phyloP scores from a whole-genome alignment of 2,797 vertebrate species.

The Paedocypris micromegethes region DNA sequence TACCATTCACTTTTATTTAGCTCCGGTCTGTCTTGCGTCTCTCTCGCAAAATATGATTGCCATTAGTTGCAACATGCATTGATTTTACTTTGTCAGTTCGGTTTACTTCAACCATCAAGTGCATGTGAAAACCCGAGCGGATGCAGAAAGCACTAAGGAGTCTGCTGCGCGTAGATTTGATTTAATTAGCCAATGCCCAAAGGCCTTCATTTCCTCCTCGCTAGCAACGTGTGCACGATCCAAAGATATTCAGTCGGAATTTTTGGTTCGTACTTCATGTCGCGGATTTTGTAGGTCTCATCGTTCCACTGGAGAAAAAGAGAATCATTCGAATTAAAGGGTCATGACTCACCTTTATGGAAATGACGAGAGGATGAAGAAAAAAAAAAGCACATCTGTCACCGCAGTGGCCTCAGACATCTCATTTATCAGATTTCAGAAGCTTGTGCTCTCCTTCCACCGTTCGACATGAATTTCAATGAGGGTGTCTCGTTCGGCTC shows the following conservation, averaged over 20 bases:
- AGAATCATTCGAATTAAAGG: constrained; percentile 34
- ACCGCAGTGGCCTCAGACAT: constrained; percentile 32
- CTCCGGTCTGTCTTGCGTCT: not conserved
- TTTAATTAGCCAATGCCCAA: constrained; percentile 30
- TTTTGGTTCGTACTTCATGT: constrained; percentile 16
- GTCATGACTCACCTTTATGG: constrained; percentile 55
- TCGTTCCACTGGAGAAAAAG: constrained; percentile 22
- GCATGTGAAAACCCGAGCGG: constrained; percentile 6
- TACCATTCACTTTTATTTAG: not conserved
- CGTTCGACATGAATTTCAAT: constrained; percentile 39
- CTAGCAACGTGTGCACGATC: not conserved
- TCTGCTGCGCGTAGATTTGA: constrained; percentile 10
- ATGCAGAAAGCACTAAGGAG: constrained; percentile 2
- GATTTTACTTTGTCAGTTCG: constrained; percentile 1
- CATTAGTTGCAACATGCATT: constrained; percentile 16
- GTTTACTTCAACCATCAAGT: constrained; percentile 1
- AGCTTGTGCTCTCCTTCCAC: constrained; percentile 9
- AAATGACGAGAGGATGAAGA: constrained; percentile 50
- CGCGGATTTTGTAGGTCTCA: constrained; percentile 7
- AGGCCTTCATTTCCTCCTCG: not conserved
- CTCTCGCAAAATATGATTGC: constrained; percentile 8
- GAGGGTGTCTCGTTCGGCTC: constrained; percentile 22
- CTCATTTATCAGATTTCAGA: constrained; percentile 42
- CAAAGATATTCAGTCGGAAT: constrained; percentile 5
- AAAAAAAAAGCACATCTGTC: constrained; percentile 23